phyloP scores from a whole-genome alignment of 2,888 invertebrate genomes.

The Rhagophthalmus giganteus region DNA sequence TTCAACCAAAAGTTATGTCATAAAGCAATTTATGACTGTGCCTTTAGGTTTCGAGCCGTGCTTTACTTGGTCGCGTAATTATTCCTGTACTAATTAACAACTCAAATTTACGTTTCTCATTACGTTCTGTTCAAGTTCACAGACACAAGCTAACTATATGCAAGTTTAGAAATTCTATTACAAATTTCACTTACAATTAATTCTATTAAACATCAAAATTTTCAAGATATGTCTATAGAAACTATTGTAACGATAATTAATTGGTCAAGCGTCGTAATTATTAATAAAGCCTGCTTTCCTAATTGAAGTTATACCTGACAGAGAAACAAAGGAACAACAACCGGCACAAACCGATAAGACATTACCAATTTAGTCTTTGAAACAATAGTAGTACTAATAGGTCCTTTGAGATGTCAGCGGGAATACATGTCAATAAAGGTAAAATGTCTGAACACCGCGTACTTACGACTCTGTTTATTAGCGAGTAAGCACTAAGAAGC shows the following conservation, averaged over 20 bases:
- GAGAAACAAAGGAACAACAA: conserved; percentile 1
- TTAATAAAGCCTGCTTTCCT: background rate
- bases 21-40: background rate
- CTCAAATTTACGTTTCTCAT: conserved; percentile 11
- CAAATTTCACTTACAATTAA: background rate
- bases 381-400: conserved; percentile 3
- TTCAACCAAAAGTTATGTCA: background rate
- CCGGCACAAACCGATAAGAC: conserved; percentile 7
- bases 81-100: conserved; percentile 11
- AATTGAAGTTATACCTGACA: conserved; percentile 8
- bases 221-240: background rate
- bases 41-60: conserved; percentile 2
- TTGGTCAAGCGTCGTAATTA: conserved; percentile 9
- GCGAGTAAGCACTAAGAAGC: conserved; percentile 1
- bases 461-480: conserved; percentile 3
- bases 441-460: conserved; percentile 1
- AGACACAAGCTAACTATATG: background rate
- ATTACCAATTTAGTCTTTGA: conserved; percentile 9
- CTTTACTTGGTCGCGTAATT: conserved; percentile 6
- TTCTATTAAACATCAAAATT: background rate
- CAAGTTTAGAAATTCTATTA: background rate
- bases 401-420: conserved; percentile 13
- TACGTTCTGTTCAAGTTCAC: conserved; percentile 7
- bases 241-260: conserved; percentile 2
- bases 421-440: conserved; percentile 8